A percentile compares a stretch with the other conserved stretches of the same genome.
Conservation (phyloP, 2,888 invertebrate species). For the Drosophila merina region DNA sequence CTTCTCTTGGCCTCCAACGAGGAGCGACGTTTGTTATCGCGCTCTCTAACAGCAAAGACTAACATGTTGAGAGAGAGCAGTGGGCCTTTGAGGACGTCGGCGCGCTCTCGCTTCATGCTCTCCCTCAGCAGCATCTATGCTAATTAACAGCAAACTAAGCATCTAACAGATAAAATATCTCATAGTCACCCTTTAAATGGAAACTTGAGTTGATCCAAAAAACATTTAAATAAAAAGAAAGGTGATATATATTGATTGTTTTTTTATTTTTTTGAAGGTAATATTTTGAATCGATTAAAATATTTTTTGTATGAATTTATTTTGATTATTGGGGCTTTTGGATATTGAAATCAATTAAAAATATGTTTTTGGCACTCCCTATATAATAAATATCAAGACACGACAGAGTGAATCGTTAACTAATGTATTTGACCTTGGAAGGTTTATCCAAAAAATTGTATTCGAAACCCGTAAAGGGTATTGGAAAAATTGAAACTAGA, state of each 20-base stretch:
- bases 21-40: background rate
- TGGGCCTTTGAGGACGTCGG: background rate
- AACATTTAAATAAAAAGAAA: background rate
- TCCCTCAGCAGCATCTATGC: background rate
- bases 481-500: background rate
- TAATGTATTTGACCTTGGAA: background rate
- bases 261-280: background rate
- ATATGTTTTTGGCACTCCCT: no score
- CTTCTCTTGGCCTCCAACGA: background rate
- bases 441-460: background rate
- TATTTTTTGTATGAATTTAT: no score
- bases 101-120: background rate
- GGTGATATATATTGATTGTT: background rate
- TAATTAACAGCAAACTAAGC: background rate
- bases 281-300: no score
- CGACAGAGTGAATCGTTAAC: no score
- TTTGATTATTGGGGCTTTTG: no score
- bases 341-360: no score
- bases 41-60: background rate
- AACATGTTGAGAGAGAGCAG: background rate
- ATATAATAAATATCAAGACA: no score
- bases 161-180: constrained; percentile 2
- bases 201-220: background rate
- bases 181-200: background rate
- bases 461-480: background rate